These are phyloP conservation scores for Ennomos quercinarius DNA, from an alignment of 2,888 invertebrate genomes.

Conservation along the genomic window DNA sequence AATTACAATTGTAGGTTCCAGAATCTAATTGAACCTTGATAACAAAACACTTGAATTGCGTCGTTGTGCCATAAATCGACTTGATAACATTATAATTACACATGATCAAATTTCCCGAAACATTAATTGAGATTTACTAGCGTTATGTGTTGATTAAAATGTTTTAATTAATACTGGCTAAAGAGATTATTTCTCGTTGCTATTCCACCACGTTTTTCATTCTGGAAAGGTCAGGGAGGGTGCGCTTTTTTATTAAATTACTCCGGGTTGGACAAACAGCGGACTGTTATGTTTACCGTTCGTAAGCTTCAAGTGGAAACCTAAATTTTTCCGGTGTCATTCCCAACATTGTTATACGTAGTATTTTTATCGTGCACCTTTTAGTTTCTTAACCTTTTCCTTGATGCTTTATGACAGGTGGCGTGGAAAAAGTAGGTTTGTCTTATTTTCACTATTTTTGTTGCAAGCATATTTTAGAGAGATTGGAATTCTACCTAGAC, in stretches of 20 bases:
- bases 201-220: conserved; percentile 34
- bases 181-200: conserved; percentile 38
- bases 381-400: neutral
- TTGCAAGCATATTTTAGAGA: no score
- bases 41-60: no score
- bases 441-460: no score
- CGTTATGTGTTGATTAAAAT: conserved; percentile 30
- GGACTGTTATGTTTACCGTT: conserved; percentile 52
- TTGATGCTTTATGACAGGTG: neutral
- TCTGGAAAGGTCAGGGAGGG: neutral
- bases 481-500: no score
- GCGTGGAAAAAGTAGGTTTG: no score
- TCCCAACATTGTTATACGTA: conserved; percentile 20
- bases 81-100: conserved; percentile 5
- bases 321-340: conserved; percentile 45
- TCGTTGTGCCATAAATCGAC: neutral
- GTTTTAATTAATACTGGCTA: conserved; percentile 36
- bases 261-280: conserved; percentile 64
- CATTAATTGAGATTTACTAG: conserved; percentile 35
- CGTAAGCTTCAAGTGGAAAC: conserved; percentile 52
- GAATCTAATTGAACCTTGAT: no score
- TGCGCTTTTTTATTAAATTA: conserved; percentile 68
- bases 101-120: conserved; percentile 17
- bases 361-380: neutral
- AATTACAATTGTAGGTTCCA: no score